phyloP scores from a whole-genome alignment of 2,113 vertebrate species.

The Rhodinocichla rosea region DNA sequence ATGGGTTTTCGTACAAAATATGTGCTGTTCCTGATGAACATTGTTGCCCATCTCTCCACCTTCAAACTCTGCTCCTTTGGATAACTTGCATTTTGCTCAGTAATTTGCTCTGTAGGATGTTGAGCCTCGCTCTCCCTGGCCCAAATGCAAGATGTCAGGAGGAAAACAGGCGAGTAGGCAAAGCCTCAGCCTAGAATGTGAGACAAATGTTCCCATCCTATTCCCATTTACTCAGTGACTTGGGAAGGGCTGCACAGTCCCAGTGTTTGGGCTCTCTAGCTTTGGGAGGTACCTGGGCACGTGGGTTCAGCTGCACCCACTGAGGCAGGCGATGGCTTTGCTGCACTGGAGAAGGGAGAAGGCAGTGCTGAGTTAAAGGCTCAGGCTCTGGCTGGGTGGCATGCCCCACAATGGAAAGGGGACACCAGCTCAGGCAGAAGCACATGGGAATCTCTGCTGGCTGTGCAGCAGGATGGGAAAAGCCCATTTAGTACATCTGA shows the following conservation, averaged over 20 bases:
- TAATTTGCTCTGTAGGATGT: background rate
- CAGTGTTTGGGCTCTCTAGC: background rate
- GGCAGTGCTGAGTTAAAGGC: background rate
- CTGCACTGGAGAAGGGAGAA: background rate
- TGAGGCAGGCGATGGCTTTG: rapidly evolving
- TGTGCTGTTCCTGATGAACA: background rate
- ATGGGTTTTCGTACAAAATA: background rate
- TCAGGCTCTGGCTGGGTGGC: background rate
- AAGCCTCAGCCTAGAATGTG: background rate
- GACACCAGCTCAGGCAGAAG: background rate
- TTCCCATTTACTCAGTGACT: background rate
- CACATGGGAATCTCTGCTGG: background rate
- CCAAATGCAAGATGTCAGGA: background rate
- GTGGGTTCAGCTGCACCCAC: rapidly evolving
- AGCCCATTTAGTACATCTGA: background rate
- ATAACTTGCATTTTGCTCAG: background rate
- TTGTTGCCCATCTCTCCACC: background rate
- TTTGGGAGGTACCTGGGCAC: background rate
- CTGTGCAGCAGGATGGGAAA: background rate
- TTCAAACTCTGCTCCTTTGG: background rate
- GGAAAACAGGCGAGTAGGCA: background rate
- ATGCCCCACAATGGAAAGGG: background rate
- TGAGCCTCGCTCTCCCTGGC: background rate
- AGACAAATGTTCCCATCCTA: background rate
- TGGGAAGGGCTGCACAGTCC: background rate